Base-by-base conservation (phyloP, 2,113 vertebrate species). In the Oreocharis arfaki region DNA sequence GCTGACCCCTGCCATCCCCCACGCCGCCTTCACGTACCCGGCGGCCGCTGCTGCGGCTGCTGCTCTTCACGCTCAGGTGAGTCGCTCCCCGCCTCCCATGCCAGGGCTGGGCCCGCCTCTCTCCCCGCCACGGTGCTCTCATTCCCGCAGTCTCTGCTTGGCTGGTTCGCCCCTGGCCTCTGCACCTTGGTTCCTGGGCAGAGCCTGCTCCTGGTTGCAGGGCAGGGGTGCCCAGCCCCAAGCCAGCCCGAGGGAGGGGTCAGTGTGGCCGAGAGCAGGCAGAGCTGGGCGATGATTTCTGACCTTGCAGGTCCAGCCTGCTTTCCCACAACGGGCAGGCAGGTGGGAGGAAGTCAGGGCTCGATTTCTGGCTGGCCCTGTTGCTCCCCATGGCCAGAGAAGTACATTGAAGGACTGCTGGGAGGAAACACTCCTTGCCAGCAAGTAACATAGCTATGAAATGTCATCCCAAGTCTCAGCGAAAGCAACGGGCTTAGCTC, bases 11-110 rank as follows among this genome's bases (percentile, higher is more conserved):
- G 99, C 99, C 90, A 98, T 99, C 80, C 99, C 99, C 80, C 99
- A 99, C 24, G 98, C 99, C 2, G 99, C 99, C 37, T 99, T 99
- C 97, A 99, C 99, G 6, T 99, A 99, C 95, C 99, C 99, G 0
- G 99, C 99, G 0, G 99, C 99, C 0, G 99, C 99, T 0, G 99
- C 99, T 0, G 99, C 99, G 0, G 99, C 99, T 0, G 99, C 99
- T 3, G 98, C 99, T 91, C 99, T 99, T 55, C 99, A 99, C 42
- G 99, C 99, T 97, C 99, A 99, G 99, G 99, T 99, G 97, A 98
- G 98, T 75, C 1, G 0, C 35, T 84, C 30, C n/a, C 23, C 0
- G 0, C 1, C 5, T 14, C 55, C 76, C 0, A 0, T 5, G 50
- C 79, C 57, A 3, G 60, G 55, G 37, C 68, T 0, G 6, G 39